Evolutionary conservation across 2,888 invertebrate species (phyloP), one percentile per base, ranked within the genome.

Genomic region (Notodonta dromedarius): DNA sequence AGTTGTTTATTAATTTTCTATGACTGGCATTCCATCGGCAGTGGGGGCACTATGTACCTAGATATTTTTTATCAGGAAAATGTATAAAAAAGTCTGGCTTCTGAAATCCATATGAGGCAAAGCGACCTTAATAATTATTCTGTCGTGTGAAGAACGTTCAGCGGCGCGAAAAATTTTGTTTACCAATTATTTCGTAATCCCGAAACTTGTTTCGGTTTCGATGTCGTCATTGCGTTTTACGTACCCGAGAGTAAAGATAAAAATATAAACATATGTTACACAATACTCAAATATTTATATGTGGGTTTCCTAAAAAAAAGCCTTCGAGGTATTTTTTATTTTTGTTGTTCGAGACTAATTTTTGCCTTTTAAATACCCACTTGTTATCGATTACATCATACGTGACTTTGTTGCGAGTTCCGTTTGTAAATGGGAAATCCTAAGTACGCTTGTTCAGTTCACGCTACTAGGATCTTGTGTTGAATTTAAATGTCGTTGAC

Each of bases 111-210:
- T 39, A 70, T 71, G 65, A 76, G 67, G 73, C 76, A 76, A 79
- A 78, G 73, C 74, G 84, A 81, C 85, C 84, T 87, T 83, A 80
- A 78, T 83, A 80, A 78, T 73, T 72, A 70, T 71, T 72, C 7
- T 74, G 74, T 77, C 75, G 75, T 77, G 68, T 78, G 80, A 83
- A 79, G 78, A 84, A 79, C 78, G 77, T 77, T 73, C 74, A 79
- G 69, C 74, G 79, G 74, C 76, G 86, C 83, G 82, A 86, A 85
- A 83, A 78, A 77, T 78, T 79, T 80, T 84, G 80, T 86, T 85
- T 83, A 84, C 80, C 77, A 79, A 81, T 82, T 81, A 84, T 88
- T 86, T 87, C 81, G 79, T 83, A 86, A 87, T 79, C 67, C 66
- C 6, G 63, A 80, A 83, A 83, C 83, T 80, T 77, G 84, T 54